phyloP scores from a whole-genome alignment of 2,113 vertebrate genomes.

The Gobiocypris rarus region DNA sequence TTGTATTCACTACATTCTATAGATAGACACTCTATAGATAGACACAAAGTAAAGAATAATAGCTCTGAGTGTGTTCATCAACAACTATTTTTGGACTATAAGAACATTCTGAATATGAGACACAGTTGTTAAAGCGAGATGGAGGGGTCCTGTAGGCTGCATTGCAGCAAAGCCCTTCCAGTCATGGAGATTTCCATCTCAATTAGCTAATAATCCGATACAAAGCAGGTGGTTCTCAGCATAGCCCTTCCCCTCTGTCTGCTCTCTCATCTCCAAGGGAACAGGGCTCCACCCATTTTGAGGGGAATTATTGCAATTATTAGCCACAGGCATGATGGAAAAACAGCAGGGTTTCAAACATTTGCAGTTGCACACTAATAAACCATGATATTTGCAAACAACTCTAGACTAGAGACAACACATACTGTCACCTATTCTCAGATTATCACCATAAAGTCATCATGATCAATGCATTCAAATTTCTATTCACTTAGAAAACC shows the following conservation, averaged over 20 bases:
- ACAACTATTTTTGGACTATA: conserved; percentile 48
- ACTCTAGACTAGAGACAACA: conserved; percentile 11
- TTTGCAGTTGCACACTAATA: conserved; percentile 16
- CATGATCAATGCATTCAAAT: background rate
- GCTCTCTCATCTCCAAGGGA: conserved; percentile 13
- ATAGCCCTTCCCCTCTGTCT: conserved; percentile 31
- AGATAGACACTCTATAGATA: background rate
- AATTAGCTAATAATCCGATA: conserved; percentile 56
- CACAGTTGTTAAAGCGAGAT: conserved; percentile 63
- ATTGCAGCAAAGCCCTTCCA: conserved; percentile 48
- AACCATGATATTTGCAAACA: conserved; percentile 3
- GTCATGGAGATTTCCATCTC: conserved; percentile 51
- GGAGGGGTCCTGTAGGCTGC: conserved; percentile 51
- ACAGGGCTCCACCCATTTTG: conserved; percentile 49
- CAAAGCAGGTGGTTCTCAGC: conserved; percentile 55
- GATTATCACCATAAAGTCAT: background rate
- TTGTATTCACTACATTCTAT: background rate
- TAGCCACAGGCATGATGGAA: conserved; percentile 44
- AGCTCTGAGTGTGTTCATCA: conserved; percentile 5
- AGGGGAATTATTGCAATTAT: conserved; percentile 55
- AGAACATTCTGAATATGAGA: conserved; percentile 29
- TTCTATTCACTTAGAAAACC: background rate
- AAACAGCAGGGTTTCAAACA: background rate
- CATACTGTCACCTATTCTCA: background rate
- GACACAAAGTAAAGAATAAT: background rate